Percentiles rank a stretch among this genome's conserved stretches.
phyloP scores from a whole-genome alignment of 1,140 invertebrate genomes.

The Aphelenchoides besseyi region DNA sequence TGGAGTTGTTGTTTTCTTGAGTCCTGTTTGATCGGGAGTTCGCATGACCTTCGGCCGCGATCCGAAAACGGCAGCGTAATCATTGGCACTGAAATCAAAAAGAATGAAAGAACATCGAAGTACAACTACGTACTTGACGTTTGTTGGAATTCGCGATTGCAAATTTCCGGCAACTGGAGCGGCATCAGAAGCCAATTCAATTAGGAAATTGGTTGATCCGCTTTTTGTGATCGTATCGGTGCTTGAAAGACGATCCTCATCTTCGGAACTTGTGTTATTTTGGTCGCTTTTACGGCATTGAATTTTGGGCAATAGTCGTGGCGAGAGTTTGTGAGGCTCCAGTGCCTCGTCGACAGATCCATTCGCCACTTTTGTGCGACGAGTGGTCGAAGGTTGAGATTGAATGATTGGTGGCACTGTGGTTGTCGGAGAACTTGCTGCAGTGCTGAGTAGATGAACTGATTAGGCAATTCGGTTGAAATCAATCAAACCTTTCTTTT shows the following conservation, averaged over 20 bases:
- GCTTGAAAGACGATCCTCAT: constrained; percentile 8
- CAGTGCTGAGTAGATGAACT: constrained; percentile 11
- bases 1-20: constrained; percentile 9
- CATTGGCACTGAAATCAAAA: constrained; percentile 31
- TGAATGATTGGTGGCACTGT: background rate
- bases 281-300: constrained; percentile 27
- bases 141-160: constrained; percentile 32
- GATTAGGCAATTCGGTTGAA: background rate
- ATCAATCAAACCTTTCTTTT: constrained; percentile 19
- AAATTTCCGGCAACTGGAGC: constrained; percentile 32
- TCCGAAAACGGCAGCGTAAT: constrained; percentile 43
- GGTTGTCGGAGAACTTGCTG: background rate
- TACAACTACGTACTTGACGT: constrained; percentile 35
- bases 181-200: constrained; percentile 26
- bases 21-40: constrained; percentile 34
- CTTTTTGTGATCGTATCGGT: constrained; percentile 23
- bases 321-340: constrained; percentile 25
- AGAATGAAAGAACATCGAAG: background rate
- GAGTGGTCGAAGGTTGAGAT: background rate
- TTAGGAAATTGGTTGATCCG: constrained; percentile 29
- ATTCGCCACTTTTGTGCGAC: constrained; percentile 2
- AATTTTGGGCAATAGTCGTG: constrained; percentile 12
- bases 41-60: constrained; percentile 46
- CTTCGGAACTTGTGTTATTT: constrained; percentile 22
- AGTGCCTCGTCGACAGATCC: constrained; percentile 13